These are phyloP conservation scores for Microcebus jonahi DNA, from an alignment of 2,113 vertebrate genomes.

Conservation along the genomic window DNA sequence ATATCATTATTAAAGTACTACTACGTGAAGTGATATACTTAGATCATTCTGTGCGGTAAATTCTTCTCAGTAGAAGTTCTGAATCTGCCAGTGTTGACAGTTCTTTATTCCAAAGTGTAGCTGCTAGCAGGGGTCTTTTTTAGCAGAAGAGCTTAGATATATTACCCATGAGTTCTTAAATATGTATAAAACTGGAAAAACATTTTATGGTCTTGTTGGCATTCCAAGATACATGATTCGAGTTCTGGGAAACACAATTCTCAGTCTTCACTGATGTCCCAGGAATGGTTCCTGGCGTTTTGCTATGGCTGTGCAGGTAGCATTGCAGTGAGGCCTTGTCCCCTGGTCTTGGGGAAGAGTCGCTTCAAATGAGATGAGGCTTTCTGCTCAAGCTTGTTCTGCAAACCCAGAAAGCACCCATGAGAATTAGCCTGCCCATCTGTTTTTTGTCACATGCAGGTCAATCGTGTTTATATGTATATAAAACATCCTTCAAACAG, in stretches of 20 bases:
- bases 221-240: slow-evolving; percentile 64
- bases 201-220: slow-evolving; percentile 71
- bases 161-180: slow-evolving; percentile 76
- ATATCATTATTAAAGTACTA: slow-evolving; percentile 25
- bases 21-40: background rate
- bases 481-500: background rate
- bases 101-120: slow-evolving; percentile 76
- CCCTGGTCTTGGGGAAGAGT: background rate
- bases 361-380: background rate
- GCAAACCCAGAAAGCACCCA: background rate
- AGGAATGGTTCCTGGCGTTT: background rate
- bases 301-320: background rate
- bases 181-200: slow-evolving; percentile 77
- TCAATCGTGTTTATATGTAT: background rate
- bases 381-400: background rate
- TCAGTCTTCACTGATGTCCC: slow-evolving; percentile 25
- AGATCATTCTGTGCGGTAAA: slow-evolving; percentile 52
- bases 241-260: slow-evolving; percentile 52
- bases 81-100: slow-evolving; percentile 79
- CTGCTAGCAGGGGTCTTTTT: slow-evolving; percentile 73
- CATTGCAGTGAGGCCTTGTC: too few relatives aligned
- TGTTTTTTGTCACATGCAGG: background rate
- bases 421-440: background rate
- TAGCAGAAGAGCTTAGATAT: slow-evolving; percentile 70
- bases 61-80: slow-evolving; percentile 79